Evolutionary conservation across 1,140 invertebrate genomes (phyloP), one percentile per base, ranked within the genome.

Genomic region (Colletes latitarsis): DNA sequence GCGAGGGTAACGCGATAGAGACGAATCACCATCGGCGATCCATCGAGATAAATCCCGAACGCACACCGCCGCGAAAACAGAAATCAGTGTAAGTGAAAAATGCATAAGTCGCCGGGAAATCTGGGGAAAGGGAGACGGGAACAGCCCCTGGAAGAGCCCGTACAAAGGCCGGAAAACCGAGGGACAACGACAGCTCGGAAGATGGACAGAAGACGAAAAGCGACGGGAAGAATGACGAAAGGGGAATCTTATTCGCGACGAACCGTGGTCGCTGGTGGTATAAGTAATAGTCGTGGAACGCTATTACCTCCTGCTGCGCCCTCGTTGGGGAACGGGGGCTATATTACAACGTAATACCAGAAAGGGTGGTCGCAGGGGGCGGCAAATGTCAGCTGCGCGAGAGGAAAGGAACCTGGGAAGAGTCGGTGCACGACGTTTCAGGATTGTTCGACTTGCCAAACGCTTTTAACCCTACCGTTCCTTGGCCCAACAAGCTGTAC

Each of bases 221-320:
- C 52, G 19, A 6, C 39, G 8, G 19, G 49, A 66, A 30, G 68
- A 57, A 79, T 41, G 69, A 66, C 73, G 80, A 71, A 82, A 81
- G 82, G 86, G 83, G 88, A 87, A 88, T 88, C 85, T 88, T 87
- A 89, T 83, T 82, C 85, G 80, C 77, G 73, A 85, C 77, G 87
- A 89, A 81, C 82, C 64, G 53, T 82, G 85, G 85, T 84, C 84
- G 86, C 85, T 77, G 79, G 85, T 69, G 82, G 75, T 85, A 88
- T 85, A 85, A 90, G 88, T 86, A 89, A 89, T 89, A 89, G 88
- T 87, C 88, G 81, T 87, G 85, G 89, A 89, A 90, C 85, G 88
- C 88, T 86, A 90, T 90, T 90, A 90, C 87, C 75, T 81, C 66
- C 75, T 75, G 82, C 83, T 84, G 88, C 82, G 81, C 72, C 71